Percentiles rank a stretch among this genome's conserved stretches.
These are phyloP conservation scores for Conus betulinus DNA, from an alignment of 1,140 invertebrate species.

Conservation along the genomic window DNA sequence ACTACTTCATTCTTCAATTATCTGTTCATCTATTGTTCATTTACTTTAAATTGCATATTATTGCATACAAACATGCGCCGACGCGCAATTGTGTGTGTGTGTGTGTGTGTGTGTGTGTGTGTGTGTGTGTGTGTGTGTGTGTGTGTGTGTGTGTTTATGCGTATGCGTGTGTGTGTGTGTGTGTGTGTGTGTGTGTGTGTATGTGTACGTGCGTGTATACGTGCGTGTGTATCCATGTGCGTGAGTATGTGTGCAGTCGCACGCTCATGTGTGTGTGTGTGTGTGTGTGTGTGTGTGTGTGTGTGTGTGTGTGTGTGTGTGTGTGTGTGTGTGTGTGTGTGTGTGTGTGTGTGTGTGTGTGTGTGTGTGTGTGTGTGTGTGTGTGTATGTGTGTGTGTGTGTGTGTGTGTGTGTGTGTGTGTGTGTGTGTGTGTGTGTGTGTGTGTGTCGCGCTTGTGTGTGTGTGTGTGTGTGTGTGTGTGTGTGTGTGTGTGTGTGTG, in stretches of 20 bases:
- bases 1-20: too few relatives aligned
- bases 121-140: not conserved
- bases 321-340: not conserved
- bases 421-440: not conserved
- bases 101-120: too few relatives aligned
- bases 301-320: slow-evolving; percentile 10
- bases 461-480: not conserved
- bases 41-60: too few relatives aligned
- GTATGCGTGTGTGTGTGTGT: not conserved
- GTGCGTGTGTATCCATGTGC: not conserved
- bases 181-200: too few relatives aligned
- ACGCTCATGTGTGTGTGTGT: not conserved
- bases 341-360: not conserved
- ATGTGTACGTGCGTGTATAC: not conserved
- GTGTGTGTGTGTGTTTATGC: not conserved
- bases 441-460: not conserved
- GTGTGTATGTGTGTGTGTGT: not conserved
- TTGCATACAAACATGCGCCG: too few relatives aligned
- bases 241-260: not conserved
- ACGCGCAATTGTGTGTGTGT: too few relatives aligned
- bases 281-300: not conserved
- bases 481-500: too few relatives aligned
- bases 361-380: not conserved
- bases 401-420: not conserved
- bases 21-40: too few relatives aligned